Evolutionary conservation across 2,888 invertebrate genomes (phyloP).

Genomic region (Athalia rosae): DNA sequence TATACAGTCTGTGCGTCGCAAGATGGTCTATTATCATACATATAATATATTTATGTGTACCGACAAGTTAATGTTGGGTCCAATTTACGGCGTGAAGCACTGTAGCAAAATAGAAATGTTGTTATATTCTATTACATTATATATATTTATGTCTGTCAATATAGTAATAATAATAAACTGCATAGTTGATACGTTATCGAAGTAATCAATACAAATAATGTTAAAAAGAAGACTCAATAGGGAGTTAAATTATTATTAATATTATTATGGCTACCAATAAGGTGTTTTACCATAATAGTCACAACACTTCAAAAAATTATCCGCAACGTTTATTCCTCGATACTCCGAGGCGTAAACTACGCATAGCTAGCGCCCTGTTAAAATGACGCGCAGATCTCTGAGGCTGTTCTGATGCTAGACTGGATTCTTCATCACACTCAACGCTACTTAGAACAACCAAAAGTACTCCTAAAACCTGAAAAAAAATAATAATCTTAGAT

Average conservation of each 20-base stretch:
- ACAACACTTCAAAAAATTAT: conserved; percentile 53
- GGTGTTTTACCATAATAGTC: conserved; percentile 54
- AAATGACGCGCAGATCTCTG: conserved; percentile 85
- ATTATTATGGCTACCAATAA: conserved; percentile 50
- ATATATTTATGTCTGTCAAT: conserved; percentile 52
- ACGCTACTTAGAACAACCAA: conserved; percentile 86
- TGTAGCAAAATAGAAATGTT: conserved; percentile 35
- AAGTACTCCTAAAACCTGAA: conserved; percentile 87
- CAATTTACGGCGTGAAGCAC: conserved; percentile 37
- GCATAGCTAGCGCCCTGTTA: conserved; percentile 93
- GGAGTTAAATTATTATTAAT: conserved; percentile 50
- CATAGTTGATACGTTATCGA: conserved; percentile 52
- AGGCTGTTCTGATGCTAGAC: conserved; percentile 66
- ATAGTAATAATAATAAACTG: conserved; percentile 65
- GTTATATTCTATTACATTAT: conserved; percentile 58
- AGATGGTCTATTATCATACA: conserved; percentile 22
- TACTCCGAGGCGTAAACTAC: conserved; percentile 79
- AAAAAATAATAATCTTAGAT: conserved; percentile 47
- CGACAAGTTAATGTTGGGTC: conserved; percentile 20
- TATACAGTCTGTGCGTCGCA: conserved; percentile 42
- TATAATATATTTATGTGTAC: conserved; percentile 4
- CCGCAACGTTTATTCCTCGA: conserved; percentile 71
- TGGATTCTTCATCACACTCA: conserved; percentile 69
- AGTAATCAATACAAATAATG: conserved; percentile 59
- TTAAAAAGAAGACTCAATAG: conserved; percentile 64